Evolutionary conservation across 1,140 invertebrate genomes (phyloP), one percentile per base, ranked within the genome.

Genomic region (Drosophila kikkawai): DNA sequence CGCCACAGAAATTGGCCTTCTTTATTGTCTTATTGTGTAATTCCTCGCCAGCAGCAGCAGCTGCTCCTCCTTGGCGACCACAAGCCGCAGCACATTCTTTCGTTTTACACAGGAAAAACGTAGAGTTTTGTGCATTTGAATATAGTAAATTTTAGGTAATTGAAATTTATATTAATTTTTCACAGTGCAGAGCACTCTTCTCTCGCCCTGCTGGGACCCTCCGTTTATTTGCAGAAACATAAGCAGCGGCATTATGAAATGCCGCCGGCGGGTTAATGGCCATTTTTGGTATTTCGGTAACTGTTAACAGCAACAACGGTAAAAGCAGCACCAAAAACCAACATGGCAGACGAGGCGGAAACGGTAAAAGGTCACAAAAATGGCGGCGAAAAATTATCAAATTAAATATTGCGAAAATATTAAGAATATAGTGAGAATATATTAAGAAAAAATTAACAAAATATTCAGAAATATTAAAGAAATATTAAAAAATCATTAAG

Each of bases 201-300:
- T 13, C 13, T 12, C 15, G 7, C 13, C 37, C 19, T 17, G 7
- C 22, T 19, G 17, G 39, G 5, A 3, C n/a, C 50, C 50, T 4
- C 32, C 36, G 57, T 34, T 48, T 50, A 53, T 60, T 53, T 26
- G 70, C 56, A 7, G 70, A 39, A 61, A 39, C 74, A 68, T 59
- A 77, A 77, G 75, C 75, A 67, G 75, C 74, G 48, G 71, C 70
- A 82, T 79, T 85, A 82, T 86, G 83, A 87, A 82, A 82, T 71
- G 84, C 77, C 80, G 41, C 65, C 64, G 80, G 81, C 73, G 50
- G 50, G 39, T 66, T 50, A 58, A 29, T 80, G 70, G 59, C 80
- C 80, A 79, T 73, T 85, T 86, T 86, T 60, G 61, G 61, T 64
- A 22, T 59, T 37, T 58, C 67, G 64, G 53, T 66, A 67, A 70